Percentiles rank a stretch among this genome's conserved stretches.
These are phyloP conservation scores for Xenops minutus DNA, from an alignment of 2,797 vertebrate genomes.

Conservation along the genomic window DNA sequence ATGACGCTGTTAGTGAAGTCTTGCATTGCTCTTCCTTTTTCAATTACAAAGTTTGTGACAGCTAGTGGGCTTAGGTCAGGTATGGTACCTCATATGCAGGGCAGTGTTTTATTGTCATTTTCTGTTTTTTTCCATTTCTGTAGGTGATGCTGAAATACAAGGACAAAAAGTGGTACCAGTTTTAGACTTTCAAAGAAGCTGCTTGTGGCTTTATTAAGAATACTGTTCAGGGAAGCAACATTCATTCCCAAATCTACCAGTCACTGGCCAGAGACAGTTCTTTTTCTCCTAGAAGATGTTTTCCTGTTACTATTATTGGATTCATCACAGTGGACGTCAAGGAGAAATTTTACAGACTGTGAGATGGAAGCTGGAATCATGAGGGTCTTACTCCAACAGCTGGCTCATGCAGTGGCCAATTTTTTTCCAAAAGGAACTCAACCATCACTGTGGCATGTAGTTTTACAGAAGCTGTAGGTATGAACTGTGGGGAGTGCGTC, in stretches of 20 bases:
- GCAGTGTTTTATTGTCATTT: background rate
- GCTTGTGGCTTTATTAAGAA: slow-evolving; percentile 52
- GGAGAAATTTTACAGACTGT: slow-evolving; percentile 24
- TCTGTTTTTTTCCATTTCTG: slow-evolving; percentile 48
- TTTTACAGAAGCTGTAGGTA: slow-evolving; percentile 71
- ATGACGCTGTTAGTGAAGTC: background rate
- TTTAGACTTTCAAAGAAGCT: slow-evolving; percentile 78
- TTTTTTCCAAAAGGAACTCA: slow-evolving; percentile 62
- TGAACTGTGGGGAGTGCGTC: slow-evolving; percentile 67
- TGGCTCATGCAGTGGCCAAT: slow-evolving; percentile 9
- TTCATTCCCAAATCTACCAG: slow-evolving; percentile 66
- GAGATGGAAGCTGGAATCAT: slow-evolving; percentile 23
- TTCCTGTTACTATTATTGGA: slow-evolving; percentile 60
- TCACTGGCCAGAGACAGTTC: slow-evolving; percentile 64
- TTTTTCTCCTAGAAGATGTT: slow-evolving; percentile 70
- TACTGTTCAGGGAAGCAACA: slow-evolving; percentile 67
- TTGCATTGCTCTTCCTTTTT: background rate
- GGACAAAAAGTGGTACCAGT: slow-evolving; percentile 99
- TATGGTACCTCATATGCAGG: background rate
- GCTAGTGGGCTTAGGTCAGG: background rate
- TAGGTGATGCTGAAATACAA: slow-evolving; percentile 99
- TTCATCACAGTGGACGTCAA: slow-evolving; percentile 30
- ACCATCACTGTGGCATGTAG: slow-evolving; percentile 71
- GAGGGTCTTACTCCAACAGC: slow-evolving; percentile 9
- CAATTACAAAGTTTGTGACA: background rate